Evolutionary conservation across 2,888 invertebrate genomes (phyloP), one percentile per base, ranked within the genome.

Genomic region (Lagria hirta): DNA sequence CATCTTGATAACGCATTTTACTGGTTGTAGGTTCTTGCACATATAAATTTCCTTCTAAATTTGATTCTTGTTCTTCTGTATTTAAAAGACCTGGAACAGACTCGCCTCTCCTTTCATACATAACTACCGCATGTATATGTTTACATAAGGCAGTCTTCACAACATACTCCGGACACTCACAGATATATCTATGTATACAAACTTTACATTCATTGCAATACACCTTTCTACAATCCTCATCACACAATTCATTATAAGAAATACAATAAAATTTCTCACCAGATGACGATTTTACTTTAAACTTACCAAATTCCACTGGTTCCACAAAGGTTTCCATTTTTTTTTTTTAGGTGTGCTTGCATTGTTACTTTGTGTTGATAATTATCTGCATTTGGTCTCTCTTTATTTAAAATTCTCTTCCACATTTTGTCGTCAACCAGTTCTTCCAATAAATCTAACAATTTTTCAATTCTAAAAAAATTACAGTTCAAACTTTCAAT

Each of bases 371-470:
- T 43, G 15, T 49, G 33, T 34, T 49, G 48, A 27, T 51, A 52
- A 12, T 36, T 52, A 33, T 51, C 46, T 4, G 46, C 28, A 30
- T 51, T 43, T 5, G 48, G 50, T 35, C 46, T 40, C 28, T 51
- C 45, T n/a, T 17, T 48, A 36, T 40, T 29, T 36, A 46, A 12
- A 26, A 52, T 51, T 12, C 28, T 48, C 14, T 40, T 43, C 52
- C 52, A 52, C 48, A 52, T 51, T 36, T 51, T 52, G 3, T 42
- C 30, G 11, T 48, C 40, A 17, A 48, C 41, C 10, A 50, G 18
- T 29, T 48, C 50, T 26, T 51, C 50, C n/a, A 50, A 29, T 10
- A 18, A 18, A 22, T 52, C 42, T 30, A 37, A 17, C 18, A 37
- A 37, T 37, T 29, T 37, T 43, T 26, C 26, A 26, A 26, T 10